A percentile compares a stretch with the other conserved stretches of the same genome.
Evolutionary conservation across 1,140 invertebrate species (phyloP).

Genomic region (Leptonema lineaticorne): DNA sequence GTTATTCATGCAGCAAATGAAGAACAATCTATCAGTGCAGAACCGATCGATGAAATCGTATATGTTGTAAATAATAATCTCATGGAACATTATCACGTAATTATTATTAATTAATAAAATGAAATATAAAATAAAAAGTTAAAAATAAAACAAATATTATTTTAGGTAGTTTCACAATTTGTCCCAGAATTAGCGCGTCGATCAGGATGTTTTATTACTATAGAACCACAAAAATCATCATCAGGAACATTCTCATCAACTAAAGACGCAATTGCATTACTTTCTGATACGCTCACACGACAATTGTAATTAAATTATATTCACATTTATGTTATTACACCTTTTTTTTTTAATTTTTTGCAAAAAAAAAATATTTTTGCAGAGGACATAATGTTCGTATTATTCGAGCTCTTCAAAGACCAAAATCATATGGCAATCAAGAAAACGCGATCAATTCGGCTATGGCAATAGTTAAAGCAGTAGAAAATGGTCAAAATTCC

Average conservation of each 20-base stretch:
- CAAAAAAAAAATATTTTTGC: neutral
- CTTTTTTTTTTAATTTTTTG: neutral
- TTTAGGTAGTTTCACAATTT: constrained; percentile 37
- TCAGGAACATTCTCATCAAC: constrained; percentile 26
- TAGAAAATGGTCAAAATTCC: constrained; percentile 27
- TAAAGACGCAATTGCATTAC: constrained; percentile 14
- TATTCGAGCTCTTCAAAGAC: constrained; percentile 25
- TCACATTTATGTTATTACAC: neutral
- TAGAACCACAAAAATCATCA: constrained; percentile 1
- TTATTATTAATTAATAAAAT: constrained; percentile 6
- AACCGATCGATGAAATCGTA: constrained; percentile 31
- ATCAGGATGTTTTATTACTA: constrained; percentile 30
- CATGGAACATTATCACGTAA: constrained; percentile 36
- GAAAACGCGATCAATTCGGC: constrained; percentile 34
- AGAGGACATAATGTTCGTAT: constrained; percentile 25
- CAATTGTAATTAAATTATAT: constrained; percentile 14
- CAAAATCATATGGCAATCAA: constrained; percentile 8
- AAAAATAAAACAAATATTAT: neutral
- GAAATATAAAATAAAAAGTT: neutral
- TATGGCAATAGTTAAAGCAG: constrained; percentile 31
- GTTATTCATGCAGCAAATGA: constrained; percentile 16
- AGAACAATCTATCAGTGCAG: neutral
- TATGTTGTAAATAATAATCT: constrained; percentile 28
- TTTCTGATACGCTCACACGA: constrained; percentile 35
- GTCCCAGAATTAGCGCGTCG: constrained; percentile 27